Base-by-base conservation (phyloP, 2,113 vertebrate species). In the Aptenodytes forsteri region DNA sequence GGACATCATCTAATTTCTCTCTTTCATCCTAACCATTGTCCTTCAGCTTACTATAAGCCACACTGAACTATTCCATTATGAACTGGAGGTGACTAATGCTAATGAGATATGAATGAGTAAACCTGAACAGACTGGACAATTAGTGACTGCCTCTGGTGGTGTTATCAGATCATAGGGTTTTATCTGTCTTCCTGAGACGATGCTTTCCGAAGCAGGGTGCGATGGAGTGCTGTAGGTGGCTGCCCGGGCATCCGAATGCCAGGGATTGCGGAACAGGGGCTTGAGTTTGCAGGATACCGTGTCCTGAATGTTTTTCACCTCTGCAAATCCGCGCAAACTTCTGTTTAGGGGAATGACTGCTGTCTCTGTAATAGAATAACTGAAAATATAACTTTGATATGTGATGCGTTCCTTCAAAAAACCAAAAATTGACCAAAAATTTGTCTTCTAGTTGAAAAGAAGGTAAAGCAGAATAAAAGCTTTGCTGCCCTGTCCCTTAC, bases 161-260 rank as follows among this genome's bases (percentile, higher is more conserved):
- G 10, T 72, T 88, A 62, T 9, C 55, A 29, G 55, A 21, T 38
- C 32, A 26, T 1, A 3, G 52, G n/a, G 27, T n/a, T 77, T 70
- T 50, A 7, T 23, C 38, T 2, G 1, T 66, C 8, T 54, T 46
- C 25, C n/a, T 40, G 47, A 44, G 42, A 7, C 0, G 0, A 26
- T 78, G 42, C 69, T 46, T 83, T 86, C 62, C 0, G 2, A 21
- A 47, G 17, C 6, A 11, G 20, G n/a, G 8, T 64, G 59, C 6
- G 4, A 10, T 49, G 40, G 4, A 9, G 16, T 52, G 34, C 64
- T 69, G 15, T 40, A 23, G n/a, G 52, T 67, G 52, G 25, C 34
- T 79, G 40, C n/a, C 18, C 44, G 64, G 52, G 23, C 10, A 30
- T 59, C n/a, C 1, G 1, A 2, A 13, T 52, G 27, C 47, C 5